Evolutionary conservation across 2,888 invertebrate species (phyloP).

Genomic region (Pristionchus maxplancki): DNA sequence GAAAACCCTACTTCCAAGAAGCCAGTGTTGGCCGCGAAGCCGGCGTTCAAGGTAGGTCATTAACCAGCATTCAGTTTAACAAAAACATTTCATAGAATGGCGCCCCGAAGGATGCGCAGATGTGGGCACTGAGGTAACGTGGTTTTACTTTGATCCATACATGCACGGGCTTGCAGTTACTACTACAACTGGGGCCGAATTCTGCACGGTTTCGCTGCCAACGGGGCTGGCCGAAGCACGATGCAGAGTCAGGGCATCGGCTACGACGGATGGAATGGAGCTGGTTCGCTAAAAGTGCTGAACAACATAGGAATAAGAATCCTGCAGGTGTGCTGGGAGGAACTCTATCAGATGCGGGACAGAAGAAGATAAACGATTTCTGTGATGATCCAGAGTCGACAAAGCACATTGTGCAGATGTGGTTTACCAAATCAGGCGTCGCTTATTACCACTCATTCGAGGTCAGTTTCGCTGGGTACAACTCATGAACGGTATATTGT

Average conservation of each 20-base stretch:
- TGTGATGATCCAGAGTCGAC: neutral
- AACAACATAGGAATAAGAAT: too few species aligned
- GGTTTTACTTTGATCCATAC: neutral
- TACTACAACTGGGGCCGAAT: neutral
- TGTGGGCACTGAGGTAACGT: too few species aligned
- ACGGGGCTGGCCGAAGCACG: neutral
- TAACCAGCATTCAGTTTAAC: too few species aligned
- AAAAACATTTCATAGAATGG: too few species aligned
- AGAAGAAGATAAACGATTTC: neutral
- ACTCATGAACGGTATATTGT: too few species aligned
- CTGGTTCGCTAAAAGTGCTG: too few species aligned
- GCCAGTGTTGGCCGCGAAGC: too few species aligned
- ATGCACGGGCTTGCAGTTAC: neutral
- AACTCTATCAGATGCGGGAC: neutral
- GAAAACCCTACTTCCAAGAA: too few species aligned
- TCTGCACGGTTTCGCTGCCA: neutral
- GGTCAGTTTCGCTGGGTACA: too few species aligned
- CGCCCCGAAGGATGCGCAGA: too few species aligned
- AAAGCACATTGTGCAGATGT: neutral
- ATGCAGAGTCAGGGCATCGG: slow-evolving; percentile 4
- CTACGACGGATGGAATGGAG: neutral
- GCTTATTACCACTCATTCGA: neutral
- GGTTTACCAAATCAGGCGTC: neutral
- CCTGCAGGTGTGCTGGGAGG: neutral
- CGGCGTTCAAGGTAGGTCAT: too few species aligned